Evolutionary conservation across 2,113 vertebrate genomes (phyloP).

Genomic region (Elephantulus edwardii): DNA sequence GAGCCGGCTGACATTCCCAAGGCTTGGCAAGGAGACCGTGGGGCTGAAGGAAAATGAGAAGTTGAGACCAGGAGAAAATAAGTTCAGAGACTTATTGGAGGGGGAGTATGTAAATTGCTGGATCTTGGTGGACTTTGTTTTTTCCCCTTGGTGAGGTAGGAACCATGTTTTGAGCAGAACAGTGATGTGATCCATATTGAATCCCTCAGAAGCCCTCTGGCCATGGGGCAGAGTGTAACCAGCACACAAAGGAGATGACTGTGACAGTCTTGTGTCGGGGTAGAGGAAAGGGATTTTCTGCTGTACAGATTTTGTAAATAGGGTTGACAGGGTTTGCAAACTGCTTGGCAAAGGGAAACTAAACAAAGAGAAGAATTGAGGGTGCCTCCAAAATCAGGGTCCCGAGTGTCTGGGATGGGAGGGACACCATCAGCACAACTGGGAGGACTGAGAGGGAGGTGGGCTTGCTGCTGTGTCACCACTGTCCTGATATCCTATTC

Average conservation of each 20-base stretch:
- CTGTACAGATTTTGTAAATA: neutral
- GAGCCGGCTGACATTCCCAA: neutral
- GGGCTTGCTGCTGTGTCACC: neutral
- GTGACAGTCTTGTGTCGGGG: too few species aligned
- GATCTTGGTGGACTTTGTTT: neutral
- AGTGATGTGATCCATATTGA: neutral
- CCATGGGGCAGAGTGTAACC: neutral
- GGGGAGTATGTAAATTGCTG: neutral
- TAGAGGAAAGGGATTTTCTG: neutral
- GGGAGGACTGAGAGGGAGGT: neutral
- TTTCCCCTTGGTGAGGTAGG: neutral
- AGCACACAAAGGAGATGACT: rapidly evolving
- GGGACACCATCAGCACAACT: too few species aligned
- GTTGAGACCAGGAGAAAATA: neutral
- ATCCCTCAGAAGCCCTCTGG: too few species aligned
- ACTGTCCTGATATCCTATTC: neutral
- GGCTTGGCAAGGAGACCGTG: neutral
- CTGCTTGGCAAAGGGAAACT: neutral
- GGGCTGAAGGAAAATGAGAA: neutral
- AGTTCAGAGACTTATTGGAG: neutral
- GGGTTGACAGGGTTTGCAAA: neutral
- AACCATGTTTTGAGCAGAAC: neutral
- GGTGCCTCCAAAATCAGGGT: neutral
- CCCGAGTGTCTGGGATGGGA: neutral
- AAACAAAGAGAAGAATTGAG: neutral